phyloP scores from a whole-genome alignment of 2,888 invertebrate species.

The Neuroscelio doddi region DNA sequence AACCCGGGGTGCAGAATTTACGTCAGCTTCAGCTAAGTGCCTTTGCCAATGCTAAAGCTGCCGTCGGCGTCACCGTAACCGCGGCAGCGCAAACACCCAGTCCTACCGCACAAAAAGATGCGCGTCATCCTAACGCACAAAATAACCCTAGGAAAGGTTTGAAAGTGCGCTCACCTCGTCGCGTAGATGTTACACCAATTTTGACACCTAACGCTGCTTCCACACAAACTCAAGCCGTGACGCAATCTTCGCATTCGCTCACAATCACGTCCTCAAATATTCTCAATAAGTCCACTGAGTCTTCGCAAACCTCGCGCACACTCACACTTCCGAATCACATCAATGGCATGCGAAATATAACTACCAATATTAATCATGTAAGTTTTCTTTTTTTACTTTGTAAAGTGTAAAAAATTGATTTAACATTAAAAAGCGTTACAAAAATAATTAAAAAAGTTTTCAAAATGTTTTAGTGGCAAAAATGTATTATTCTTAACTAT shows the following conservation, averaged over 20 bases:
- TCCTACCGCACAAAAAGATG: not conserved
- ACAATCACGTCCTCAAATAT: slow-evolving; percentile 21
- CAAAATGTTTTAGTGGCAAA: no score
- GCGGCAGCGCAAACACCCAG: not conserved
- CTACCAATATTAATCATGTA: slow-evolving; percentile 23
- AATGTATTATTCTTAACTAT: no score
- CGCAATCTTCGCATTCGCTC: slow-evolving; percentile 14
- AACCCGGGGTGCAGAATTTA: slow-evolving; percentile 65
- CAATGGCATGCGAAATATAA: slow-evolving; percentile 8
- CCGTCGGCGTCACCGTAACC: no score
- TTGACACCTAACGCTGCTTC: slow-evolving; percentile 13
- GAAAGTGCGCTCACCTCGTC: slow-evolving; percentile 64
- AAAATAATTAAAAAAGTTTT: no score
- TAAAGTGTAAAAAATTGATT: no score
- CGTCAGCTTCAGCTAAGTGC: slow-evolving; percentile 59
- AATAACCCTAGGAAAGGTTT: slow-evolving; percentile 57
- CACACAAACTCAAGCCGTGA: slow-evolving; percentile 4
- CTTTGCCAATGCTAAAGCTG: no score
- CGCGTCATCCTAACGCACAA: slow-evolving; percentile 12
- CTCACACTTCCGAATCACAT: slow-evolving; percentile 22
- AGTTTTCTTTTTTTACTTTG: no score
- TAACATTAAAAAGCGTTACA: no score
- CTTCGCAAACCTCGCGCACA: slow-evolving; percentile 36
- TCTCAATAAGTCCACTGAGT: slow-evolving; percentile 30
- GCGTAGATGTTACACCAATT: slow-evolving; percentile 50